phyloP scores from a whole-genome alignment of 2,797 vertebrate genomes.

The Oreochromis mossambicus region DNA sequence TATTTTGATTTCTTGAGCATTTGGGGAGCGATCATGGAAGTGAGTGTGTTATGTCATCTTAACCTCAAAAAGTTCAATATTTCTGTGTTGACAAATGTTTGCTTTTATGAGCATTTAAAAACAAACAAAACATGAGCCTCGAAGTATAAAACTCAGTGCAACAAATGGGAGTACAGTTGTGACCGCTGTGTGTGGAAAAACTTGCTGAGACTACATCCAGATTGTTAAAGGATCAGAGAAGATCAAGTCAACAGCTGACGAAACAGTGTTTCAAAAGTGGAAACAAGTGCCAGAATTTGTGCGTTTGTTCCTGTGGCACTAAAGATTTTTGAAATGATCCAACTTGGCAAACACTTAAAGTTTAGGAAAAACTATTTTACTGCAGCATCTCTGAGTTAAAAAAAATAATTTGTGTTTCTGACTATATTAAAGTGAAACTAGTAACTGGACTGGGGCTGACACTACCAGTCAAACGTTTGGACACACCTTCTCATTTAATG shows the following conservation, averaged over 20 bases:
- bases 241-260: fast-evolving
- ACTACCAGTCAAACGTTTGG: not conserved
- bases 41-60: not conserved
- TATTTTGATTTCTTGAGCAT: not conserved
- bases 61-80: not conserved
- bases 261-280: not conserved
- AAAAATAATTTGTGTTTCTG: not conserved
- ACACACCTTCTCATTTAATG: fast-evolving
- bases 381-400: not conserved
- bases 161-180: not conserved
- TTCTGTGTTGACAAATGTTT: not conserved
- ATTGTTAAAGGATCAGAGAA: not conserved
- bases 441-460: fast-evolving
- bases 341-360: not conserved
- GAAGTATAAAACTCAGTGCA: not conserved
- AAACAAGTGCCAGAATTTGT: not conserved
- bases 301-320: not conserved
- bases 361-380: not conserved
- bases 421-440: not conserved
- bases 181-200: fast-evolving
- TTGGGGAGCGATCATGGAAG: not conserved
- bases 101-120: not conserved
- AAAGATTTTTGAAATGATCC: not conserved
- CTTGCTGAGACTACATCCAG: not conserved
- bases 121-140: not conserved